Evolutionary conservation across 2,888 invertebrate species (phyloP).

Genomic region (Uloborus plumipes): DNA sequence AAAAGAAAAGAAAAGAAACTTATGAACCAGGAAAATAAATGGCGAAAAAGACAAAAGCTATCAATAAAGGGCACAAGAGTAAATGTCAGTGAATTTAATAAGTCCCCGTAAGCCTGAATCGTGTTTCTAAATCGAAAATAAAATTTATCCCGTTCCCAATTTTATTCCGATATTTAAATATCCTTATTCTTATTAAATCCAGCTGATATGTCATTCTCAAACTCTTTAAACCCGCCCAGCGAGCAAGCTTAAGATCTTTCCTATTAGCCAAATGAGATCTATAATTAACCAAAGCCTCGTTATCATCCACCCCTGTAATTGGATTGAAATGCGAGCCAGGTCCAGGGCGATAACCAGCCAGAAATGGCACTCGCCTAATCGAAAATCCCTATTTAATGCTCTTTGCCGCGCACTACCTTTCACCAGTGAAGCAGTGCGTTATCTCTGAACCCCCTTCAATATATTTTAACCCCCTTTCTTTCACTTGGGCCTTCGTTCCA

Average conservation of each 20-base stretch:
- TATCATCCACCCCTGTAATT: conserved; percentile 22
- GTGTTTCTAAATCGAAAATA: too few relatives aligned
- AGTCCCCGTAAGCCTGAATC: too few relatives aligned
- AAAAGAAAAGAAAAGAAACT: too few relatives aligned
- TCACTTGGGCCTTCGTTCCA: conserved; percentile 39
- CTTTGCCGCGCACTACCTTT: conserved; percentile 43
- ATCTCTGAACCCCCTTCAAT: conserved; percentile 42
- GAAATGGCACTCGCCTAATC: conserved; percentile 49
- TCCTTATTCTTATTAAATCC: too few relatives aligned
- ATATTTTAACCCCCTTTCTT: conserved; percentile 49
- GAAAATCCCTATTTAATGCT: conserved; percentile 56
- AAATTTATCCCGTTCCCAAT: too few relatives aligned
- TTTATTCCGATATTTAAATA: too few relatives aligned
- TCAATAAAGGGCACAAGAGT: too few relatives aligned
- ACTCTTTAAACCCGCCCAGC: too few relatives aligned
- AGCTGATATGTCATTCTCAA: too few relatives aligned
- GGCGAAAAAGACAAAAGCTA: too few relatives aligned
- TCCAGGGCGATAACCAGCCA: conserved; percentile 47
- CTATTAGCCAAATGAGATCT: conserved; percentile 21
- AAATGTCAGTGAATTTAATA: too few relatives aligned
- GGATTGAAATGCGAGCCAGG: conserved; percentile 12
- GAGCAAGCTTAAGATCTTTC: not conserved
- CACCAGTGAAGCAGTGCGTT: conserved; percentile 40
- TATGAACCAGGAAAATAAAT: too few relatives aligned
- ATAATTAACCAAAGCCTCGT: conserved; percentile 13